A percentile compares a stretch with the other conserved stretches of the same genome.
These are phyloP conservation scores for Taxidea taxus DNA, from an alignment of 2,113 vertebrate genomes.

Conservation along the genomic window DNA sequence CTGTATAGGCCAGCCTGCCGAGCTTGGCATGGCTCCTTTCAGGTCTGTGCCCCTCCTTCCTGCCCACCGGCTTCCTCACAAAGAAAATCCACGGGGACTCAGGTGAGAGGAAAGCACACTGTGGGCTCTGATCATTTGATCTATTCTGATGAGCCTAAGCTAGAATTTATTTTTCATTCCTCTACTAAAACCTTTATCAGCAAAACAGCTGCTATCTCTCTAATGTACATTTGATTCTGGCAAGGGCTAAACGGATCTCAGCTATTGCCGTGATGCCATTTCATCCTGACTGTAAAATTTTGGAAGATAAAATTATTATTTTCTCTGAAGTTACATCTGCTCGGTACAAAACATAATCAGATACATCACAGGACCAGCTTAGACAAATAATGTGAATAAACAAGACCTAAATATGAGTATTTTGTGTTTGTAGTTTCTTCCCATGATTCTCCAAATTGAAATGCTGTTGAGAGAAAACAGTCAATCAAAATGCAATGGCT, in stretches of 20 bases:
- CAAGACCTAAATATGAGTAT: background rate
- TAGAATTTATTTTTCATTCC: background rate
- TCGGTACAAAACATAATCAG: background rate
- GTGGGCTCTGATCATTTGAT: background rate
- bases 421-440: background rate
- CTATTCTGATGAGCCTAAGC: background rate
- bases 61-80: background rate
- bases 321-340: background rate
- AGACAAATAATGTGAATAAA: background rate
- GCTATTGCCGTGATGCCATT: background rate
- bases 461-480: background rate
- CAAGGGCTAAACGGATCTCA: background rate
- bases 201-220: background rate
- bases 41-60: background rate
- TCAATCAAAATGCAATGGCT: background rate
- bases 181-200: background rate
- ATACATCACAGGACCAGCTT: background rate
- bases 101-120: background rate
- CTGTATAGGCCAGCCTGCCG: background rate
- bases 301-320: background rate
- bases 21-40: background rate
- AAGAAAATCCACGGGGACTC: background rate
- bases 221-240: background rate
- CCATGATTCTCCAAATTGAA: background rate
- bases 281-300: background rate